Evolutionary conservation across 2,113 vertebrate genomes (phyloP).

Genomic region (Scalopus aquaticus): DNA sequence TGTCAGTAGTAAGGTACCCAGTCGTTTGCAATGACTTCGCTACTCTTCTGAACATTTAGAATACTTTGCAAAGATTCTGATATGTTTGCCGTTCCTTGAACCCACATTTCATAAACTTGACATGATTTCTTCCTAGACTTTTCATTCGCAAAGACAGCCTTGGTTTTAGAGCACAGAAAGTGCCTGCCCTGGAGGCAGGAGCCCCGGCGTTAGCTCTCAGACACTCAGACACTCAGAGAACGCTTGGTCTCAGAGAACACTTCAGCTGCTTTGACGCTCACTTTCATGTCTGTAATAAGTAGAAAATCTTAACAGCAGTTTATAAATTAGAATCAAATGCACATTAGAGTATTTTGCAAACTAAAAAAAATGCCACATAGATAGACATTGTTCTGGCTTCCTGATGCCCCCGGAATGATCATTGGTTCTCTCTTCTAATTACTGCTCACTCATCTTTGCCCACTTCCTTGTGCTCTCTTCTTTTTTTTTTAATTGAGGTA

Average conservation of each 20-base stretch:
- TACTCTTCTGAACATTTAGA: not conserved
- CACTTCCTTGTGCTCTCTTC: not conserved
- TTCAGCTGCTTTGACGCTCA: not conserved
- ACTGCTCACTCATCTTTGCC: not conserved
- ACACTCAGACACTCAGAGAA: not conserved
- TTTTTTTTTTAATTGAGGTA: not conserved
- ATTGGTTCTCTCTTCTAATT: not conserved
- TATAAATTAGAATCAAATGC: not conserved
- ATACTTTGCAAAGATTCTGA: not conserved
- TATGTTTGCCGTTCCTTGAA: not conserved
- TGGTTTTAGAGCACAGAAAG: not conserved
- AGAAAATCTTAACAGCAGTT: not conserved
- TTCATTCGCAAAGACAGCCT: not conserved
- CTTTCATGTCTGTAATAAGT: not conserved
- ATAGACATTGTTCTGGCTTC: not conserved
- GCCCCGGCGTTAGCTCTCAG: not conserved
- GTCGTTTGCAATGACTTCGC: not conserved
- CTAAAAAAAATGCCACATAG: not conserved
- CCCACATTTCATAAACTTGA: not conserved
- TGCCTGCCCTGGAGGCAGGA: no score
- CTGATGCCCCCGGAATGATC: not conserved
- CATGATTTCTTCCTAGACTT: not conserved
- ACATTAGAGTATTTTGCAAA: not conserved
- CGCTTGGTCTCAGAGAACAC: not conserved
- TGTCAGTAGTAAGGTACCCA: conserved; percentile 91